A percentile compares a stretch with the other conserved stretches of the same genome.
Evolutionary conservation across 2,888 invertebrate genomes (phyloP).

Genomic region (Trachelus tabidus): DNA sequence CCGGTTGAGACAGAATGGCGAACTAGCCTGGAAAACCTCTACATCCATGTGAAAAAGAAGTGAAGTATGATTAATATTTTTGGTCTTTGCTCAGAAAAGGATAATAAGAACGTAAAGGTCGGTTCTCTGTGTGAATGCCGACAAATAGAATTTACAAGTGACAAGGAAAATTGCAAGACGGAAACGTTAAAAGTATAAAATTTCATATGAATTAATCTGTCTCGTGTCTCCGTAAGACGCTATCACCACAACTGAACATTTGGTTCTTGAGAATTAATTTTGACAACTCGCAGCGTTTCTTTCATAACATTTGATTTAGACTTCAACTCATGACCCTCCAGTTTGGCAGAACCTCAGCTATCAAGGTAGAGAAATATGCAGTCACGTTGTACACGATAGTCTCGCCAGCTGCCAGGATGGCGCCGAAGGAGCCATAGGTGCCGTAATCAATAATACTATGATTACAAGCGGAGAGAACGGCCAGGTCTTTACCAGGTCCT

Average conservation of each 20-base stretch:
- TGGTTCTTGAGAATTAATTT: neutral
- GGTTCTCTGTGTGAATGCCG: neutral
- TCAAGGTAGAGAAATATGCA: conserved; percentile 59
- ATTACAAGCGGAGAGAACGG: conserved; percentile 63
- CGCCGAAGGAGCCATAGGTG: conserved; percentile 64
- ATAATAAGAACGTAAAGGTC: neutral
- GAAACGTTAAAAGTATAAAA: neutral
- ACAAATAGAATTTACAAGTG: neutral
- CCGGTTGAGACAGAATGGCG: neutral
- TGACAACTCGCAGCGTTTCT: neutral
- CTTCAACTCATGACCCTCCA: conserved; percentile 59
- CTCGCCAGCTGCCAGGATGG: conserved; percentile 63
- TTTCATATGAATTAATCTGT: neutral
- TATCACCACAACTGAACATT: neutral
- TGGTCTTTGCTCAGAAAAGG: neutral
- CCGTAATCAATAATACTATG: conserved; percentile 67
- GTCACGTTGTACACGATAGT: conserved; percentile 63
- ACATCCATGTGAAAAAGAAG: neutral
- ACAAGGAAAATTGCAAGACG: neutral
- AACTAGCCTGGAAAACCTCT: neutral
- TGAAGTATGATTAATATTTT: neutral
- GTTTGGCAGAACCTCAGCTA: conserved; percentile 59
- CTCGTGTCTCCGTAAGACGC: neutral
- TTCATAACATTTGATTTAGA: neutral
- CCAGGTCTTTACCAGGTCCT: conserved; percentile 63